Evolutionary conservation across 92 coral and sea anemone genomes (phyloP).

Genomic region (Palythoa caribaeorum): DNA sequence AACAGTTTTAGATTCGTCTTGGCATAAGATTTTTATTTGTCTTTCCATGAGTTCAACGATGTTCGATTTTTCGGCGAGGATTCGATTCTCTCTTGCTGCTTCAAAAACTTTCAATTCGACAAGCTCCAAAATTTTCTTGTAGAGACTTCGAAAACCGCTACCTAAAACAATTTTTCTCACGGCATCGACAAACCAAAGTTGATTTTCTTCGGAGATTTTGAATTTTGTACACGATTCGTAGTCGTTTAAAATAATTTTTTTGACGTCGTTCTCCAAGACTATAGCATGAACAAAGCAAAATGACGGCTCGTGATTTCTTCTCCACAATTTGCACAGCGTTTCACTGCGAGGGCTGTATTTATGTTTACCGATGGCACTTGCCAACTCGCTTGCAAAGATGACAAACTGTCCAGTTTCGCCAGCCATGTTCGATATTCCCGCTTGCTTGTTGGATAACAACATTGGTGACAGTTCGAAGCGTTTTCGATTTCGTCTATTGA

Average conservation of each 20-base stretch:
- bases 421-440: conserved; percentile 62
- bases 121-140: conserved; percentile 63
- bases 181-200: conserved; percentile 38
- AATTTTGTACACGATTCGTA: conserved; percentile 20
- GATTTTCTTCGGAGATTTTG: conserved; percentile 23
- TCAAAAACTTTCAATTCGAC: conserved; percentile 57
- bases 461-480: neutral
- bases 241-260: conserved; percentile 54
- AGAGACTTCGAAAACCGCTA: conserved; percentile 27
- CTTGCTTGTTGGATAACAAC: neutral
- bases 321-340: conserved; percentile 83
- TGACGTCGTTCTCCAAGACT: conserved; percentile 63
- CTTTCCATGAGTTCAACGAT: conserved; percentile 49
- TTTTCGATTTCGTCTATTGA: neutral
- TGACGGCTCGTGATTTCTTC: conserved; percentile 76
- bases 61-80: conserved; percentile 64
- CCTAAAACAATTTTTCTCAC: conserved; percentile 59
- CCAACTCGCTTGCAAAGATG: conserved; percentile 91
- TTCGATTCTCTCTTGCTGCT: conserved; percentile 69
- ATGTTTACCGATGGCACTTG: conserved; percentile 87
- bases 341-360: conserved; percentile 73
- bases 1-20: conserved; percentile 81
- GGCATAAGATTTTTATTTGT: conserved; percentile 71
- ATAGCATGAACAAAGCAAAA: conserved; percentile 83
- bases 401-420: conserved; percentile 23